Percentiles rank a stretch among this genome's conserved stretches.
phyloP scores from a whole-genome alignment of 1,140 invertebrate genomes.

The Megalopta genalis region DNA sequence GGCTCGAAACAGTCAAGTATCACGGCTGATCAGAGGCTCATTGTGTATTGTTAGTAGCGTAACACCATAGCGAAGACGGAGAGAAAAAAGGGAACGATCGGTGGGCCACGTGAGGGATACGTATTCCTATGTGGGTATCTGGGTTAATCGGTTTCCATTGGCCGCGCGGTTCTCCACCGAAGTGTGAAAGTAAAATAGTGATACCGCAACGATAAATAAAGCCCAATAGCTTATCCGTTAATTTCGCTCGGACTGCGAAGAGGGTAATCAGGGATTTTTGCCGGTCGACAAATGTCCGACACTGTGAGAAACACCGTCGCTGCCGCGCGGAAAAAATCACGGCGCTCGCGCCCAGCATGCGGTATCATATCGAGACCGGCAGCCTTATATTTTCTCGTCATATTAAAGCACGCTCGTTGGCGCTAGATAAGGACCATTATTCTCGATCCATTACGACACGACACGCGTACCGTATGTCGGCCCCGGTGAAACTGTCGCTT shows the following conservation, averaged over 20 bases:
- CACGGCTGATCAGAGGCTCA: not conserved
- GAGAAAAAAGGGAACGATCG: not conserved
- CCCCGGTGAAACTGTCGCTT: constrained; percentile 24
- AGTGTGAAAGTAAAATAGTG: constrained; percentile 51
- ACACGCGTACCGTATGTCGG: constrained; percentile 35
- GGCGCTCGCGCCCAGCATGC: constrained; percentile 38
- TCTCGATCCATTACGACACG: constrained; percentile 52
- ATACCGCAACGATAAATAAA: constrained; percentile 49
- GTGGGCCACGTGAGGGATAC: not conserved
- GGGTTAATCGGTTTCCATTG: constrained; percentile 44
- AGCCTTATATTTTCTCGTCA: constrained; percentile 56
- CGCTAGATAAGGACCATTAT: constrained; percentile 50
- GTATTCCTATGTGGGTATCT: constrained; percentile 44
- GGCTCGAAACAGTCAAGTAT: constrained; percentile 5
- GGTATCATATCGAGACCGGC: constrained; percentile 48
- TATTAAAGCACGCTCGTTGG: constrained; percentile 45
- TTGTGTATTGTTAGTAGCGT: constrained; percentile 2
- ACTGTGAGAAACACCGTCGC: not conserved
- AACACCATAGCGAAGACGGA: not conserved
- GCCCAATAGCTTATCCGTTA: constrained; percentile 39
- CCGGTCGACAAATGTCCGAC: not conserved
- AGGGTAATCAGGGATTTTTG: constrained; percentile 45
- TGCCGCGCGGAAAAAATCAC: constrained; percentile 4
- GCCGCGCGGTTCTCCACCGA: constrained; percentile 29
- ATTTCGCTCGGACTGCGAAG: constrained; percentile 40